These are phyloP conservation scores for Zapornia atra DNA, from an alignment of 2,113 vertebrate genomes.

Conservation along the genomic window DNA sequence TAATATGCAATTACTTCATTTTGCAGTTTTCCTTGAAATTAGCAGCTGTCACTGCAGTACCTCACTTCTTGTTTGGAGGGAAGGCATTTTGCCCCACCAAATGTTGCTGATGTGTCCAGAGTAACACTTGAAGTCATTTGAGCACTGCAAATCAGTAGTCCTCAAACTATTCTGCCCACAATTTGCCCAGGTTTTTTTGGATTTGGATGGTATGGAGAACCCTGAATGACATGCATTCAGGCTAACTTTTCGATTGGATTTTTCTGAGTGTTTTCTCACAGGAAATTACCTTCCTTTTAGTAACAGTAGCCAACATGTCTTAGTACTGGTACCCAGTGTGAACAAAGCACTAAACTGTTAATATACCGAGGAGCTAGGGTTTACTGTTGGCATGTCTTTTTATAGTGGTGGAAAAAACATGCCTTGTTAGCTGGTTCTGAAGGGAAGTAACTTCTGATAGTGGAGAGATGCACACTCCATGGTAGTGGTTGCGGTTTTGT, in stretches of 20 bases:
- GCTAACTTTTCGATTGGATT: background rate
- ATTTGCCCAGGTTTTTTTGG: background rate
- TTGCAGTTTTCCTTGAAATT: constrained; percentile 36
- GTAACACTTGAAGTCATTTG: background rate
- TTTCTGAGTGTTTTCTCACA: background rate
- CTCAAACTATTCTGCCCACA: background rate
- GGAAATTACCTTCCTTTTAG: background rate
- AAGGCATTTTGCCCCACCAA: background rate
- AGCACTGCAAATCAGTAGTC: background rate
- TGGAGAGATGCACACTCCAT: background rate
- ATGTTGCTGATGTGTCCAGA: background rate
- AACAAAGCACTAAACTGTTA: background rate
- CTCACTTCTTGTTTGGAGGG: background rate
- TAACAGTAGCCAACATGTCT: background rate
- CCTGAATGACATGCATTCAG: background rate
- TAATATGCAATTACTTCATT: constrained; percentile 27
- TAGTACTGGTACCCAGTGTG: background rate
- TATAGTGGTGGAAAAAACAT: background rate
- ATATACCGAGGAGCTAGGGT: background rate
- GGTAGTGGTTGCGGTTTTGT: background rate
- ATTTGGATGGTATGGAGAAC: background rate
- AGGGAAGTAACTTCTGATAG: background rate
- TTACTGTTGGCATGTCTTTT: background rate
- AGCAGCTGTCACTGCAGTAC: constrained; percentile 1
- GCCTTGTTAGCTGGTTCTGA: background rate